Percentiles rank a stretch among this genome's conserved stretches.
phyloP scores from a whole-genome alignment of 2,113 vertebrate genomes.

The Chiloscyllium plagiosum region DNA sequence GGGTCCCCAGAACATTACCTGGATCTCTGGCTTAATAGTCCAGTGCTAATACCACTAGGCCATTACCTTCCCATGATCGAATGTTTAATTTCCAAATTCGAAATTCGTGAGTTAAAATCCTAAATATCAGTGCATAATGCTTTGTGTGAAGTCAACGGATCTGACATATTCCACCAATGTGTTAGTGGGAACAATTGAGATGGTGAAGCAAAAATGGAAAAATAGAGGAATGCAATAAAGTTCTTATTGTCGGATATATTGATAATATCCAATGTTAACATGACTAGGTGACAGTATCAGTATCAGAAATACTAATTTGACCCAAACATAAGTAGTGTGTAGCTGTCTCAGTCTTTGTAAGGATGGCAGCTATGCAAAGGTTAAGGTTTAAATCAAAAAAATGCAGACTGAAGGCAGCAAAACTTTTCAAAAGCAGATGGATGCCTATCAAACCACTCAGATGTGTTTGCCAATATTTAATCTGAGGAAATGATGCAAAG shows the following conservation, averaged over 20 bases:
- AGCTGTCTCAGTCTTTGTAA: not conserved
- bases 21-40: too few species aligned
- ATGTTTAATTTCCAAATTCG: not conserved
- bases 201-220: not conserved
- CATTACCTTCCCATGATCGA: not conserved
- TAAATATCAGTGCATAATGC: not conserved
- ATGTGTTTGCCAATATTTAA: constrained; percentile 5
- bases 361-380: not conserved
- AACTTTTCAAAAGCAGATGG: not conserved
- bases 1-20: too few species aligned
- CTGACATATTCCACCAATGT: not conserved
- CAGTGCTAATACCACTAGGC: too few species aligned
- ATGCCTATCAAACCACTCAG: not conserved
- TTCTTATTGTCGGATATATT: not conserved
- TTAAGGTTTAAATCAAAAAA: not conserved
- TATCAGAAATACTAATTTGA: not conserved
- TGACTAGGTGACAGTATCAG: not conserved
- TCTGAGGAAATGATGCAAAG: not conserved
- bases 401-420: not conserved
- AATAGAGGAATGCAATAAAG: not conserved
- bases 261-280: not conserved
- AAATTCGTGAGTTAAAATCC: not conserved
- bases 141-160: not conserved
- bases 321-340: not conserved
- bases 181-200: not conserved